Evolutionary conservation across 1,140 invertebrate genomes (phyloP), one percentile per base, ranked within the genome.

Genomic region (Sesamia nonagrioides): DNA sequence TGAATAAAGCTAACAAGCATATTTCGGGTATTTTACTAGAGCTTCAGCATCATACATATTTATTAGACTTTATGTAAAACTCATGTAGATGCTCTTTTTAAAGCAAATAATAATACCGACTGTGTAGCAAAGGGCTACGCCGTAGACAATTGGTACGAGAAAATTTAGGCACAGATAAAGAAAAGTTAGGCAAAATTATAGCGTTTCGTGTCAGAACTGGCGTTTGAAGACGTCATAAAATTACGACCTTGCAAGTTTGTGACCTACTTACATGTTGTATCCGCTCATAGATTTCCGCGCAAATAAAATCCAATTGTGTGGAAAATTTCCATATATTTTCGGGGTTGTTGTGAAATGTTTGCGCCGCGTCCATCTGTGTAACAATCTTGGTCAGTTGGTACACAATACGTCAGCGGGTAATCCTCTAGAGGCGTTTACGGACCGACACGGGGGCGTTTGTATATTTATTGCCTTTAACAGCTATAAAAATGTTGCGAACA

Each of bases 401-500:
- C 40, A 75, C 77, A 78, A 82, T 84, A 84, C 75, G 77, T 86
- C 83, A 82, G 78, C 54, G 66, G 56, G 71, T 84, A 82, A 84
- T 78, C 81, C 77, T 79, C 63, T 50, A 42, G 18, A 68, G 72
- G 72, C 78, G 72, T 27, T 77, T 82, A 74, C 66, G 74, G 71
- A 63, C 60, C 68, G 74, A 81, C 78, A 54, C 18, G 48, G 54
- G n/a, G 58, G 54, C 42, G 66, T 82, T 79, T 60, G 66, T 75
- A 72, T 82, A 84, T 86, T 86, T 86, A 86, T 86, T 76, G 80
- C 80, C 56, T 68, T 82, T 81, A 82, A 82, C 74, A 74, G 82
- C 81, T 69, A 84, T 86, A 86, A 86, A 86, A 84, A 82, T 84
- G 85, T 83, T 82, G 71, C 66, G 52, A 86, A 84, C 83, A 83